phyloP scores from a whole-genome alignment of 2,888 invertebrate genomes.

The Lamellibrachia satsuma region DNA sequence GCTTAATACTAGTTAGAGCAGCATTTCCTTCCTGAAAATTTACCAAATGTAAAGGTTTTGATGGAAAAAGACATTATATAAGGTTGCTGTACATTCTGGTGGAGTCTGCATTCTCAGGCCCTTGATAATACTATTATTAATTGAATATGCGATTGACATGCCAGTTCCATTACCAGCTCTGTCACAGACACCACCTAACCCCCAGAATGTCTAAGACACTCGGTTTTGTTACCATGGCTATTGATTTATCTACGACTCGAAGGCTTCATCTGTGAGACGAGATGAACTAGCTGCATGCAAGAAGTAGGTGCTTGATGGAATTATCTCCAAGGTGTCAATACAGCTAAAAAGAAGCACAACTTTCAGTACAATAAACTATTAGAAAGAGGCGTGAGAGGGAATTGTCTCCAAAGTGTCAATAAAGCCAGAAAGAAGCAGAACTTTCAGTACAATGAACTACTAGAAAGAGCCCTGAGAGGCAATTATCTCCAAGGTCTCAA shows the following conservation, averaged over 20 bases:
- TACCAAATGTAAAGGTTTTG: background rate
- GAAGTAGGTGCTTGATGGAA: background rate
- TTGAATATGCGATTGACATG: background rate
- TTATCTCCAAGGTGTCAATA: background rate
- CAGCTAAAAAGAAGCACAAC: background rate
- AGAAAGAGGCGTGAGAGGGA: background rate
- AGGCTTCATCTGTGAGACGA: background rate
- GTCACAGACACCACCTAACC: background rate
- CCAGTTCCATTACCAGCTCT: constrained; percentile 1
- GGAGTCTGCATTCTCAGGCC: background rate
- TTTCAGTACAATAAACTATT: background rate
- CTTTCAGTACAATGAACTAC: background rate
- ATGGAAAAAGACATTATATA: background rate
- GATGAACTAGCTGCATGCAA: background rate
- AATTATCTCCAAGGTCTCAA: no score
- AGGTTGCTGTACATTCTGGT: background rate
- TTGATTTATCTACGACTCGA: background rate
- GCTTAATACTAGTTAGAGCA: background rate
- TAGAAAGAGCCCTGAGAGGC: no score
- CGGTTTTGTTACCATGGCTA: constrained; percentile 2
- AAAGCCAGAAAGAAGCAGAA: background rate
- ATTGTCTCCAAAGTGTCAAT: background rate
- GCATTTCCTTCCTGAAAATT: background rate
- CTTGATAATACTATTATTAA: background rate
- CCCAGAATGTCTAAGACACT: background rate